Evolutionary conservation across 2,888 invertebrate genomes (phyloP).

Genomic region (Reticulitermes lucifugus): DNA sequence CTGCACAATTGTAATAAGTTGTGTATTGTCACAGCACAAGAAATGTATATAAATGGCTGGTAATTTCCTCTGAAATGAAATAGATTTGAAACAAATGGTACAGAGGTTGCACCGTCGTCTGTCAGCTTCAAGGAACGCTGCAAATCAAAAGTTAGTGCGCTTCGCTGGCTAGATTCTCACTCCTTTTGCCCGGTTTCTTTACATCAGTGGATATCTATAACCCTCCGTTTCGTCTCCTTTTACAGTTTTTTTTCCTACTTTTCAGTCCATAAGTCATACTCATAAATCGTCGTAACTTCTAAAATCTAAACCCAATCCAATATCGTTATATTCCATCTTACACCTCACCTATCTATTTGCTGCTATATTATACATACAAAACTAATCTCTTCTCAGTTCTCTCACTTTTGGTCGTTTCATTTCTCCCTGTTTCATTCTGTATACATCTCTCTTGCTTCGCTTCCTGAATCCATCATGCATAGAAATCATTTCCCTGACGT

Average conservation of each 20-base stretch:
- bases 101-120: neutral
- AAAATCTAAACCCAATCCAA: constrained; percentile 18
- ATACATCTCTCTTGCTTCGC: constrained; percentile 22
- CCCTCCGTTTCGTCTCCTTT: neutral
- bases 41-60: neutral
- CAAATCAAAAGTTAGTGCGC: constrained; percentile 4
- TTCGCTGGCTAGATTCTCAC: neutral
- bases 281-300: constrained; percentile 10
- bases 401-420: constrained; percentile 22
- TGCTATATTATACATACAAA: constrained; percentile 10
- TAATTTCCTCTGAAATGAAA: neutral
- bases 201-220: neutral
- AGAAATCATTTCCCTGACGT: constrained; percentile 36
- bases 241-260: neutral
- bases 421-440: neutral
- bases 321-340: neutral
- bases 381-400: neutral
- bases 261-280: constrained; percentile 15
- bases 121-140: constrained; percentile 18
- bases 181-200: neutral
- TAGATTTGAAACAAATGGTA: neutral
- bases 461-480: constrained; percentile 38
- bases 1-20: neutral
- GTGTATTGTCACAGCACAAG: neutral
- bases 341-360: neutral